Base-by-base conservation (phyloP, 2,113 vertebrate species). In the Phalacrocorax brasilianus region DNA sequence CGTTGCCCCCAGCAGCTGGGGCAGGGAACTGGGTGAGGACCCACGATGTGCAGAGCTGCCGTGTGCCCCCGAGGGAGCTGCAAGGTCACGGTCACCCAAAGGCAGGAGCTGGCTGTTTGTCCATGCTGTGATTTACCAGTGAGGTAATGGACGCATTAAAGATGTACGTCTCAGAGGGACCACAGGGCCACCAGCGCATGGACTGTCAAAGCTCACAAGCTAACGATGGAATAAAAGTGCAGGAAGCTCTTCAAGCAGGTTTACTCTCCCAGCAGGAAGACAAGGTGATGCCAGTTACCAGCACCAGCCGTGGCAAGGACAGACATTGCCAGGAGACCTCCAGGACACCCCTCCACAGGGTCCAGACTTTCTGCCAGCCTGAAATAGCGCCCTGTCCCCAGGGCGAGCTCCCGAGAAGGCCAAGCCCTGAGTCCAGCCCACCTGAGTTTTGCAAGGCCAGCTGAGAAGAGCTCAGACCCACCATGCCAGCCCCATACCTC, bases 341-440 rank as follows among this genome's bases (percentile, higher is more conserved):
- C 9, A 6, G 24, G 40, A 49, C 1, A 3, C 11, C 63, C 33
- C 12, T 75, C 35, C 21, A 3, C 24, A 40, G 35, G 12, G 4
- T 5, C 30, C 30, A 47, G 40, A 38, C 21, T n/a, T 68, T 40
- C 53, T 6, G 8, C 38, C 55, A 62, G 16, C n/a, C 58, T 58
- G 15, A 19, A 8, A 44, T 44, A 3, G 0, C 73, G 52, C 58
- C 35, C 50, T 66, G 35, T 5, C 2, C 44, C 55, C 44, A 38
- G 14, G 44, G 14, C 2, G 2, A 14, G 62, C 47, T 83, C 62
- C 38, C 0, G 5, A 14, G 27, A 0, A 1, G 26, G 24, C 42
- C 73, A 50, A 89, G 59, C 59, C 35, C 50, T 1, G 1, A 33
- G 5, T 55, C 55, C n/a, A 53, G 27, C 23, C 11, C 5, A 0